These are phyloP conservation scores for Anthoptus insignis DNA, from an alignment of 2,888 invertebrate species.

Conservation along the genomic window DNA sequence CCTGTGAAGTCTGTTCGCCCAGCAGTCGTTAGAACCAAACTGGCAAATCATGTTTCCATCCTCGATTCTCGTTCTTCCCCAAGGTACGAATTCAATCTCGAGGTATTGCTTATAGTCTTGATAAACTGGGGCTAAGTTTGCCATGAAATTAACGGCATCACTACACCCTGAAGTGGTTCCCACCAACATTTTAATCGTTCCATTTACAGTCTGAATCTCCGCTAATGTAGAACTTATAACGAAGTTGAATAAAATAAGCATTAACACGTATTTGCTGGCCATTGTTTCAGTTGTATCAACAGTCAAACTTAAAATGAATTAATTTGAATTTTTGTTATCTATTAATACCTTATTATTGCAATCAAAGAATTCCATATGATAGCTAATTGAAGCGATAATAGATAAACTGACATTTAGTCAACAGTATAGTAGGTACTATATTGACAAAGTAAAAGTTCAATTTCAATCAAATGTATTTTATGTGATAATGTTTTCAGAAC, in stretches of 20 bases:
- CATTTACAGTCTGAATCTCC: constrained; percentile 60
- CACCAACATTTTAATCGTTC: constrained; percentile 66
- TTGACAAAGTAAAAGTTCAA: too few species aligned
- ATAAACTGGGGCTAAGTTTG: constrained; percentile 63
- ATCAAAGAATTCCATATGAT: neutral
- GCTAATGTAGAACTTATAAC: neutral
- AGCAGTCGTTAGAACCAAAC: constrained; percentile 68
- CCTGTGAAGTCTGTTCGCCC: constrained; percentile 75
- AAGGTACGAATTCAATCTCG: constrained; percentile 74
- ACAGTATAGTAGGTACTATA: too few species aligned
- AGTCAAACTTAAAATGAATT: neutral
- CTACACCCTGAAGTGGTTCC: constrained; percentile 70
- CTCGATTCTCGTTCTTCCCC: constrained; percentile 69
- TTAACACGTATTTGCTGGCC: constrained; percentile 9
- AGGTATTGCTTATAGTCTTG: constrained; percentile 63
- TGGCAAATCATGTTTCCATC: constrained; percentile 65
- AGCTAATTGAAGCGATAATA: neutral
- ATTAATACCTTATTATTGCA: neutral
- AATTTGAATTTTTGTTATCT: neutral
- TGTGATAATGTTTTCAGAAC: too few species aligned
- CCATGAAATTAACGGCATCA: constrained; percentile 67
- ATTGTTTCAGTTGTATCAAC: constrained; percentile 2
- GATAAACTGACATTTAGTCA: neutral
- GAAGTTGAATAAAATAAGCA: neutral
- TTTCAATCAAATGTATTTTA: too few species aligned